Base-by-base conservation (phyloP, 2,113 vertebrate genomes). In the Actenoides lindsayi region DNA sequence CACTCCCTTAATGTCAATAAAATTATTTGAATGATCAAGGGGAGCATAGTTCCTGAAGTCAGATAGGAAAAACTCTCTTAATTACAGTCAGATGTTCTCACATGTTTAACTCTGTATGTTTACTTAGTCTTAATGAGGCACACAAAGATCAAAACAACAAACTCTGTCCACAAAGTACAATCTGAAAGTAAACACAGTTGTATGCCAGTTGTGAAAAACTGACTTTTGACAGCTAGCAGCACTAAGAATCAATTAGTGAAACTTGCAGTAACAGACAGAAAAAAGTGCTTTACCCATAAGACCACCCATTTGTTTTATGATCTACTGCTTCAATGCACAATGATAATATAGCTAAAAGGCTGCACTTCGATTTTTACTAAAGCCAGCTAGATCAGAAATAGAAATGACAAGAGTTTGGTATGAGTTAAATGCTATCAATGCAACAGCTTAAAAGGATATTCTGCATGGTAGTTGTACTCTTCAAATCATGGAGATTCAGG, bases 251-350 rank as follows among this genome's bases (percentile, higher is more conserved):
- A 94, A 96, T 90, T 88, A 95, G 70, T 37, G 50, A 95, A 95
- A 94, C 54, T 76, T 86, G 54, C 67, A 35, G 33, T 74, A 91
- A 46, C 56, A 91, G 86, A 89, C 14, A 74, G 74, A 73, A 91
- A 73, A 81, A 85, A 54, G 44, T 41, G 92, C 39, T 39, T 87
- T 89, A 77, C 23, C 39, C 23, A 39, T 80, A 93, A 90, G 91
- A 91, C 80, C 79, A 95, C 84, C 84, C 80, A 93, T 94, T 95
- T 96, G 69, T 94, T 96, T 96, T 94, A 94, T 83, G 87, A 94
- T 67, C 77, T 75, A 65, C 75, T 89, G 89, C 83, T 93, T 94
- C 74, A 89, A 83, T 78, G 76, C 50, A 87, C 77, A 94, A 59
- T 54, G 73, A 95, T 89, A 95, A 97, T 86, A 87, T 16, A 90